Conservation (phyloP, 2,888 invertebrate species). For the Thecocarcelia acutangulata region DNA sequence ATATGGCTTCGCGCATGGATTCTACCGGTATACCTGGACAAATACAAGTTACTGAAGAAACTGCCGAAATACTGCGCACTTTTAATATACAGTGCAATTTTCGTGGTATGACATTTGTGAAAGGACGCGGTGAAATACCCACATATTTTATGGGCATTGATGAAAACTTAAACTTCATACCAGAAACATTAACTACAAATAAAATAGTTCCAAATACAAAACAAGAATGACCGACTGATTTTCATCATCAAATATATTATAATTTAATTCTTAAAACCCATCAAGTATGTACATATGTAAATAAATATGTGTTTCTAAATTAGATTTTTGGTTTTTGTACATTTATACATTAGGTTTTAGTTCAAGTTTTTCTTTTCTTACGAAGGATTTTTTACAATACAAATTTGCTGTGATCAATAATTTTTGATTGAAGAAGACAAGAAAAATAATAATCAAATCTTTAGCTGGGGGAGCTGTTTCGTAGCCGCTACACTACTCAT, state of each 20-base stretch:
- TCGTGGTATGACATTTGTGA: slow-evolving; percentile 87
- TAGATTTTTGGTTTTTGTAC: too few species aligned
- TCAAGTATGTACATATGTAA: background rate
- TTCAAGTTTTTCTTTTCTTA: too few species aligned
- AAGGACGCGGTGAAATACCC: slow-evolving; percentile 86
- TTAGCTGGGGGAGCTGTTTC: too few species aligned
- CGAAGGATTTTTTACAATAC: too few species aligned
- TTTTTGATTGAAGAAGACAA: too few species aligned
- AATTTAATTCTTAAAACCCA: too few species aligned
- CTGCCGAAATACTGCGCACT: slow-evolving; percentile 86
- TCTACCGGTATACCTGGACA: slow-evolving; percentile 91
- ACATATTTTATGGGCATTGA: slow-evolving; percentile 89
- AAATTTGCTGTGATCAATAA: too few species aligned
- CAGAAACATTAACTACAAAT: slow-evolving; percentile 58
- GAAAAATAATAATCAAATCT: too few species aligned
- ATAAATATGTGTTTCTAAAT: too few species aligned
- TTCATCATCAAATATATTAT: slow-evolving; percentile 1
- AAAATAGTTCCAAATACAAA: slow-evolving; percentile 20
- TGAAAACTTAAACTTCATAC: slow-evolving; percentile 81
- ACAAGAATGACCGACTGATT: slow-evolving; percentile 33
- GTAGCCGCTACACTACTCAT: too few species aligned
- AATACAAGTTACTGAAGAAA: slow-evolving; percentile 90
- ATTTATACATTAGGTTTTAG: too few species aligned
- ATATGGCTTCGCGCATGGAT: slow-evolving; percentile 98
- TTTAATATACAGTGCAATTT: slow-evolving; percentile 87